These are phyloP conservation scores for Parauchenoglanis punctatus DNA, from an alignment of 2,797 vertebrate genomes.

Conservation along the genomic window DNA sequence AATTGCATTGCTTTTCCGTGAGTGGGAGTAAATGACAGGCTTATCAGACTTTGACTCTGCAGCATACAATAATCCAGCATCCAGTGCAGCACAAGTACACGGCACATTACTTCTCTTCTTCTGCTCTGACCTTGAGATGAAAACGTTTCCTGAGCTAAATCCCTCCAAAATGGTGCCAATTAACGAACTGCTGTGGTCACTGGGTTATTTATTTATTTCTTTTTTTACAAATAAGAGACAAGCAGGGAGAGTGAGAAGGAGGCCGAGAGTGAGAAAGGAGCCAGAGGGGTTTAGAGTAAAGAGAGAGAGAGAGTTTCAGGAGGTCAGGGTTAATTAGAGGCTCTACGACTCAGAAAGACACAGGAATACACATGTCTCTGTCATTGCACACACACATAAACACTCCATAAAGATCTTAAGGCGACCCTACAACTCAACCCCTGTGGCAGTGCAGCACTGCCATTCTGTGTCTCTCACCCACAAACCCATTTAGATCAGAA, in stretches of 20 bases:
- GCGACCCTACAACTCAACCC: constrained; percentile 30
- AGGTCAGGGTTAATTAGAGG: constrained; percentile 84
- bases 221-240: constrained; percentile 44
- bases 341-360: constrained; percentile 71
- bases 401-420: constrained; percentile 37
- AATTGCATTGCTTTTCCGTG: constrained; percentile 46
- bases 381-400: constrained; percentile 44
- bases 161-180: constrained; percentile 73
- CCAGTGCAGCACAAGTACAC: constrained; percentile 55
- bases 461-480: constrained; percentile 24
- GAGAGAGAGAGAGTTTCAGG: constrained; percentile 67
- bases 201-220: constrained; percentile 62
- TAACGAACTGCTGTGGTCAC: constrained; percentile 65
- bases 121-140: constrained; percentile 73
- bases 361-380: constrained; percentile 36
- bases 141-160: constrained; percentile 46
- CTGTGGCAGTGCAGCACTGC: constrained; percentile 3
- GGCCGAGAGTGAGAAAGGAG: neutral
- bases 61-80: constrained; percentile 67
- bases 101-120: constrained; percentile 65
- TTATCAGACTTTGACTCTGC: constrained; percentile 58
- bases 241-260: constrained; percentile 15
- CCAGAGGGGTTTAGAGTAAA: constrained; percentile 37
- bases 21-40: constrained; percentile 60
- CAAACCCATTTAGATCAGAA: constrained; percentile 41